Conservation (phyloP, 1,140 invertebrate genomes). For the Aricia agestis region DNA sequence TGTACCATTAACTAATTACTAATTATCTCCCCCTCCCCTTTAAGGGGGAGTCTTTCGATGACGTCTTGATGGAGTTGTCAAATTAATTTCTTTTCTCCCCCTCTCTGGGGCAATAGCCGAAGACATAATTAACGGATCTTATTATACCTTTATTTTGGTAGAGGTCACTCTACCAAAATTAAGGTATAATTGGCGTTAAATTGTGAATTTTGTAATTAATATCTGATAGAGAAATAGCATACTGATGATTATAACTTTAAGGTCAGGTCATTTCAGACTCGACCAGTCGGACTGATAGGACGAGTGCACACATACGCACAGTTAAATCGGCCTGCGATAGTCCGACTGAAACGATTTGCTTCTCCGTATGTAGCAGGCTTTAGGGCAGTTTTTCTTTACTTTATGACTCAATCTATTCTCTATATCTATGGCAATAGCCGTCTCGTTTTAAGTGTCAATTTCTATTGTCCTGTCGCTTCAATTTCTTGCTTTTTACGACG, state of each 20-base stretch:
- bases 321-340: too few relatives aligned
- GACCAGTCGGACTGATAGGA: too few relatives aligned
- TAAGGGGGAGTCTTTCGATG: neutral
- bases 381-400: neutral
- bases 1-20: neutral
- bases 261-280: too few relatives aligned
- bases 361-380: neutral
- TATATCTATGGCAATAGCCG: neutral
- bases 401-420: neutral
- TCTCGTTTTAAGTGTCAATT: neutral
- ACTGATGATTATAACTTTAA: too few relatives aligned
- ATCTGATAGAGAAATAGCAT: too few relatives aligned
- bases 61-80: neutral
- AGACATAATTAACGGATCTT: neutral
- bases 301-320: too few relatives aligned
- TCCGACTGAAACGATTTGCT: too few relatives aligned
- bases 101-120: neutral
- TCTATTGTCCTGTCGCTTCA: neutral
- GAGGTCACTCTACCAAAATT: too few relatives aligned
- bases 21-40: neutral
- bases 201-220: too few relatives aligned
- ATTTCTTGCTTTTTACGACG: neutral
- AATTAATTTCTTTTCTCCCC: slow-evolving; percentile 1
- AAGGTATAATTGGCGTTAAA: too few relatives aligned
- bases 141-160: too few relatives aligned